Evolutionary conservation across 2,888 invertebrate species (phyloP), one percentile per base, ranked within the genome.

Genomic region (Ernsta delagoae): DNA sequence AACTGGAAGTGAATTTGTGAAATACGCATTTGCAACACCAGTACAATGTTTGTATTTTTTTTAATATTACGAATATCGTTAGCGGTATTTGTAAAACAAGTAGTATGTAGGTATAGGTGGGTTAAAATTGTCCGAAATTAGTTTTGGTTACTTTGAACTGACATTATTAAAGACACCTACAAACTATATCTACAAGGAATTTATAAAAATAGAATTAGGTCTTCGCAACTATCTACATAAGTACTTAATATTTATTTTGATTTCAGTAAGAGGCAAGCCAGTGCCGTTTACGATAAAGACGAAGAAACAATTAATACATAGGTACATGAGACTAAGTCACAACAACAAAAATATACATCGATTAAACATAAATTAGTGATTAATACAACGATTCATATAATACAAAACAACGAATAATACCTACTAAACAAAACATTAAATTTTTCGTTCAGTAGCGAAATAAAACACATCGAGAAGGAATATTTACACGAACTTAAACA

Each of bases 321-420:
- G 24, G 24, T 82, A 85, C 75, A 78, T 83, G 78, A 78, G 83
- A 81, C 83, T 80, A 82, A 81, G 75, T 87, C 83, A 87, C 86
- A 88, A 88, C 86, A 83, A 87, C 83, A 82, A 86, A 85, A 90
- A 89, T 90, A 87, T 91, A 90, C 90, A 91, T 83, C 87, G 79
- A 88, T 88, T 88, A 89, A 89, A 88, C 84, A 91, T 85, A 86
- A 87, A 89, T 86, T 83, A 84, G 83, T 81, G 75, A 83, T 83
- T 80, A 85, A 79, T 85, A 86, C 85, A 91, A 90, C 85, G 87
- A 88, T 89, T 87, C 89, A 90, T 86, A 89, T 86, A 84, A 87
- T 84, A 87, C 87, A 87, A 90, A 91, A 92, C 89, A 92, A 92
- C 84, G 82, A n/a, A 87, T 90, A 92, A 92, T 90, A 92, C 91